These are phyloP conservation scores for Clarias laeviceps DNA, from an alignment of 2,797 vertebrate genomes.

Conservation along the genomic window DNA sequence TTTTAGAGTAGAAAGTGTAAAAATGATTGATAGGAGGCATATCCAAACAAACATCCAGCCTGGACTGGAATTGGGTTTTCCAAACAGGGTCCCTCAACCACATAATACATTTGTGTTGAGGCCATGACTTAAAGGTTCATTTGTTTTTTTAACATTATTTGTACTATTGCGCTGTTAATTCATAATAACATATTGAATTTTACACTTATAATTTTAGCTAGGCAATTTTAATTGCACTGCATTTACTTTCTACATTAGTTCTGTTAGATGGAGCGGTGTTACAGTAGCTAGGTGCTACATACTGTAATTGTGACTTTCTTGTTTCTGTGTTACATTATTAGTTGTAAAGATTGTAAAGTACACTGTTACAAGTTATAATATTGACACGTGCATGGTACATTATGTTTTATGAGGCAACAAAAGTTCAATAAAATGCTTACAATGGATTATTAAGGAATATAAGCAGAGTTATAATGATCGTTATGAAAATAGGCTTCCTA, in stretches of 20 bases:
- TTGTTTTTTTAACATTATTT: too few species aligned
- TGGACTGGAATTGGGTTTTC: too few species aligned
- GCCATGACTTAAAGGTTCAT: too few species aligned
- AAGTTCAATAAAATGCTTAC: neutral
- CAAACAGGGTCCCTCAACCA: too few species aligned
- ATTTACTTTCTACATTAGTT: neutral
- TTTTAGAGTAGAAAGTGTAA: too few species aligned
- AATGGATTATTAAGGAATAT: constrained; percentile 4
- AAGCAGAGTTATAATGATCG: neutral
- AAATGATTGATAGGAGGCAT: too few species aligned
- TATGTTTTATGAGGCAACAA: neutral
- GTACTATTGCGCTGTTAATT: too few species aligned
- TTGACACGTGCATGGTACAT: neutral
- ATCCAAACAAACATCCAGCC: too few species aligned
- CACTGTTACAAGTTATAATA: neutral
- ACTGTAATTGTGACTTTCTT: neutral
- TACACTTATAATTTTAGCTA: neutral
- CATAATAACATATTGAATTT: too few species aligned
- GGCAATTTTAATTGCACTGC: neutral
- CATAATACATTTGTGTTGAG: too few species aligned
- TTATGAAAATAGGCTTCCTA: neutral
- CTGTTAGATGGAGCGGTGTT: neutral
- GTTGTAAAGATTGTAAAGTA: neutral
- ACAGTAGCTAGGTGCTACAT: neutral
- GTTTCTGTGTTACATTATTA: neutral